phyloP scores from a whole-genome alignment of 2,797 vertebrate genomes.

The Neosilurus hyrtlii region DNA sequence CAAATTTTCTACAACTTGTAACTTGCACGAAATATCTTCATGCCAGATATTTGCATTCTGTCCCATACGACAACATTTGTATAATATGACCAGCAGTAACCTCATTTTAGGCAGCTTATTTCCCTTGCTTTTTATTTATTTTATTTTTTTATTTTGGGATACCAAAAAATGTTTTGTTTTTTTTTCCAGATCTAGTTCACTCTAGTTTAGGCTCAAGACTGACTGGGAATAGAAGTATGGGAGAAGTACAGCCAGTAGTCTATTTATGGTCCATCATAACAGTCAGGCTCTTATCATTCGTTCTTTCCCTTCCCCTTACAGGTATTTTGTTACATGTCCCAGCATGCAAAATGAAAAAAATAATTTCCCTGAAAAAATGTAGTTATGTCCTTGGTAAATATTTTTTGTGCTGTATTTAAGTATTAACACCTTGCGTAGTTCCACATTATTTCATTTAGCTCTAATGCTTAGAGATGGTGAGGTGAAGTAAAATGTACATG shows the following conservation, averaged over 20 bases:
- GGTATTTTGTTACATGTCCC: constrained; percentile 25
- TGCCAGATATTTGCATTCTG: neutral
- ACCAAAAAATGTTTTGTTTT: neutral
- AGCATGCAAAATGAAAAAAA: constrained; percentile 28
- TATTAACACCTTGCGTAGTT: too few species aligned
- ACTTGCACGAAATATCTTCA: neutral
- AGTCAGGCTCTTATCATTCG: neutral
- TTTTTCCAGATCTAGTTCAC: neutral
- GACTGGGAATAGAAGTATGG: neutral
- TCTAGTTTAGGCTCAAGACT: neutral
- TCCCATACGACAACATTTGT: neutral
- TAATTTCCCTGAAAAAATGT: neutral
- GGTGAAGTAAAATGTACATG: too few species aligned
- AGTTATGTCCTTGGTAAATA: neutral
- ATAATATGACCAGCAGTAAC: neutral
- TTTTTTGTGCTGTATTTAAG: too few species aligned
- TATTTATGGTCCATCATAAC: constrained; percentile 7
- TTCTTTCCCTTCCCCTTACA: neutral
- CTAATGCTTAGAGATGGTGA: too few species aligned
- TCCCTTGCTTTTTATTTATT: neutral
- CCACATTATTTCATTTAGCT: too few species aligned
- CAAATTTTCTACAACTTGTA: neutral
- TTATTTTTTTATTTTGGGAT: neutral
- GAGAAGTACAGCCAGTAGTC: neutral
- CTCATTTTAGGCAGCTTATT: neutral